These are phyloP conservation scores for Anas platyrhynchos DNA, from an alignment of 2,113 vertebrate genomes.

Conservation along the genomic window DNA sequence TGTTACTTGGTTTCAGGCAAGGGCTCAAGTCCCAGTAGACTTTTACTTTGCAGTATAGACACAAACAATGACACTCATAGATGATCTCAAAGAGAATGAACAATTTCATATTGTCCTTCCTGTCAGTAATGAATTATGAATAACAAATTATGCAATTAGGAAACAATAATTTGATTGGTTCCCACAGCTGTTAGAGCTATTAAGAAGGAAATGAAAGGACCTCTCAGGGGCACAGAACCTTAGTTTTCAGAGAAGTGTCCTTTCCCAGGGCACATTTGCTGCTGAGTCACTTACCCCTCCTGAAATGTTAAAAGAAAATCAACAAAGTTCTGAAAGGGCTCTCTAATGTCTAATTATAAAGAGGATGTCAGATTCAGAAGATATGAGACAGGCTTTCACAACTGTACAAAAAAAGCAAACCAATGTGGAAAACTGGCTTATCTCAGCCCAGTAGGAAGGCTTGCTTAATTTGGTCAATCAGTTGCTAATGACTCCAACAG, in stretches of 20 bases:
- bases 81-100: neutral
- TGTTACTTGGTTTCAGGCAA: accelerated
- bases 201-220: conserved; percentile 26
- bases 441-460: conserved; percentile 16
- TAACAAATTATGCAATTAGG: conserved; percentile 11
- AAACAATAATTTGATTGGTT: neutral
- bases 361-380: conserved; percentile 28
- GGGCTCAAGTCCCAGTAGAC: neutral
- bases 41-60: neutral
- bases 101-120: neutral
- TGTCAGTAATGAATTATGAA: conserved; percentile 5
- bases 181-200: neutral
- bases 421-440: conserved; percentile 24
- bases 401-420: conserved; percentile 15
- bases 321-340: conserved; percentile 37
- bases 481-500: conserved; percentile 20
- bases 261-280: neutral
- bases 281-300: neutral
- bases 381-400: conserved; percentile 43
- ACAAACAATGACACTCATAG: neutral
- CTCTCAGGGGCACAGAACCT: neutral
- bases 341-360: conserved; percentile 18
- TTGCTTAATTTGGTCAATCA: conserved; percentile 42
- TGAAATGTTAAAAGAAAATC: conserved; percentile 25
- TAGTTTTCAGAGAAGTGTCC: neutral